Percentiles rank a stretch among this genome's conserved stretches.
phyloP scores from a whole-genome alignment of 2,888 invertebrate genomes.

The Malacosoma neustria region DNA sequence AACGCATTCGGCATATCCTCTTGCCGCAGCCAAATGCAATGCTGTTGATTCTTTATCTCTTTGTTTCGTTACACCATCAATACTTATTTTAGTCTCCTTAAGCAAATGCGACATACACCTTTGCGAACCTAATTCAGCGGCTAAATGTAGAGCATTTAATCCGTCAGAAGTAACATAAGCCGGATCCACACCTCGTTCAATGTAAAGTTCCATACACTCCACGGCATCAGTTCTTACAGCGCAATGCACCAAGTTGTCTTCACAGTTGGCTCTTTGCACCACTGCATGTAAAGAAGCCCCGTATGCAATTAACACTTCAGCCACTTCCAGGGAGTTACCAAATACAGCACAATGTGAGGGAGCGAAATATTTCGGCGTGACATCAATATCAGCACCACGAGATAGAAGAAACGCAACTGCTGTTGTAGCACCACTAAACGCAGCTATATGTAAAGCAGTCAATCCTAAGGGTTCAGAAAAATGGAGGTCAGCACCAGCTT shows the following conservation, averaged over 20 bases:
- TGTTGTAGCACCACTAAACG: constrained; percentile 83
- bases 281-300: constrained; percentile 81
- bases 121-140: constrained; percentile 84
- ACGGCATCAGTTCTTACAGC: constrained; percentile 87
- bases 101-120: constrained; percentile 84
- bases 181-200: constrained; percentile 83
- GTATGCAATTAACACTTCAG: constrained; percentile 82
- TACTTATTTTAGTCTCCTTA: constrained; percentile 81
- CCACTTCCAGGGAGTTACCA: constrained; percentile 87
- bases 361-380: constrained; percentile 81
- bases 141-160: constrained; percentile 85
- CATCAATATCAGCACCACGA: constrained; percentile 81
- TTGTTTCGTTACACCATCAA: constrained; percentile 80
- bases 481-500: constrained; percentile 80
- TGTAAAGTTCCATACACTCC: constrained; percentile 85
- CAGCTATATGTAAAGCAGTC: constrained; percentile 83
- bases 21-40: constrained; percentile 90
- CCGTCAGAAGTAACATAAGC: constrained; percentile 84
- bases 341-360: constrained; percentile 93
- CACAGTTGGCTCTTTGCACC: constrained; percentile 78
- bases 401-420: constrained; percentile 81
- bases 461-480: constrained; percentile 83
- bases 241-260: constrained; percentile 87
- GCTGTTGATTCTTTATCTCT: constrained; percentile 86
- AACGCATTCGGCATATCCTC: constrained; percentile 88